A percentile compares a stretch with the other conserved stretches of the same genome.
Evolutionary conservation across 2,888 invertebrate genomes (phyloP).

Genomic region (Papilio protenor): DNA sequence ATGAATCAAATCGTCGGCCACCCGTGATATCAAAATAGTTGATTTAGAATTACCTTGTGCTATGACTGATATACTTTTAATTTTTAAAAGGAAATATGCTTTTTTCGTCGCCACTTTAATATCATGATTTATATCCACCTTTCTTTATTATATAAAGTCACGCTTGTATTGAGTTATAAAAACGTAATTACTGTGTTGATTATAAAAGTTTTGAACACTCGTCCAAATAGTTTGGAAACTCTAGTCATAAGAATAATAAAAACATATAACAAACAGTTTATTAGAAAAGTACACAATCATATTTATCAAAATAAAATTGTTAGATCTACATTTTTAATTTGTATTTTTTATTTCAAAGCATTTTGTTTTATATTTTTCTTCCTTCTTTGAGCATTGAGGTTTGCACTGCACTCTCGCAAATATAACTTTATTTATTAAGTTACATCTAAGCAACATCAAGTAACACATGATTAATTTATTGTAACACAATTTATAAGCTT

Average conservation of each 20-base stretch:
- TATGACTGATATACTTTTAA: conserved; percentile 52
- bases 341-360: not conserved
- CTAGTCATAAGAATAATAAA: not conserved
- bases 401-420: not conserved
- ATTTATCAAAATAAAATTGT: not conserved
- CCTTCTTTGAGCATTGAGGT: not conserved
- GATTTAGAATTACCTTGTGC: conserved; percentile 54
- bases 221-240: not conserved
- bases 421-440: not conserved
- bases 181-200: conserved; percentile 53
- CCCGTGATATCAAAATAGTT: conserved; percentile 67
- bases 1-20: conserved; percentile 77
- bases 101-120: conserved; percentile 52
- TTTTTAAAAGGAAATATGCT: conserved; percentile 49
- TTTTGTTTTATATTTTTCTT: not conserved
- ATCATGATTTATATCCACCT: conserved; percentile 57
- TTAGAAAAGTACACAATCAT: not conserved
- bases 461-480: conserved; percentile 50
- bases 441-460: conserved; percentile 36
- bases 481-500: conserved; percentile 54
- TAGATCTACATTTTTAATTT: not conserved
- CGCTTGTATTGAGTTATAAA: conserved; percentile 58
- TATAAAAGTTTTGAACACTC: conserved; percentile 45
- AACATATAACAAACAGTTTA: not conserved
- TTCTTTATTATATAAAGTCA: conserved; percentile 64